These are phyloP conservation scores for Synergus itoensis DNA, from an alignment of 2,888 invertebrate genomes.

Conservation along the genomic window DNA sequence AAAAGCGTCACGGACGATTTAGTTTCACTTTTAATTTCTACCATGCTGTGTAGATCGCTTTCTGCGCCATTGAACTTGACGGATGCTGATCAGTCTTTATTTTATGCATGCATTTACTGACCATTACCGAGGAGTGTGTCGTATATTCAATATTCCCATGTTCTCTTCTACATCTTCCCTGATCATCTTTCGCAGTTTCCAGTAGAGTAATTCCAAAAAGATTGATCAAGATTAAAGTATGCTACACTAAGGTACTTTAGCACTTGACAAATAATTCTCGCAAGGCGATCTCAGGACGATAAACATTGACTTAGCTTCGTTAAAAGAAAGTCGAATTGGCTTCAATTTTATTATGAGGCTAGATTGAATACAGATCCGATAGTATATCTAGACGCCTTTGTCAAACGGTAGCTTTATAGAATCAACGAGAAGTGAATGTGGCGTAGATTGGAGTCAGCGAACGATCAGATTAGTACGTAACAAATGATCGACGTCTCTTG, in stretches of 20 bases:
- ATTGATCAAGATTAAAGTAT: not conserved
- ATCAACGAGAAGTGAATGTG: constrained; percentile 30
- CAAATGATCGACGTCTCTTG: constrained; percentile 39
- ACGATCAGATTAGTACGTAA: constrained; percentile 28
- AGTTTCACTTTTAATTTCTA: constrained; percentile 31
- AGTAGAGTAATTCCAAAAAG: constrained; percentile 4
- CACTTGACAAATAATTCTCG: not conserved
- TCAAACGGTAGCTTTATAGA: constrained; percentile 17
- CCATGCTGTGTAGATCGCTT: constrained; percentile 29
- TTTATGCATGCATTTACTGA: constrained; percentile 32
- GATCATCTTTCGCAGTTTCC: not conserved
- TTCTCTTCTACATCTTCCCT: not conserved
- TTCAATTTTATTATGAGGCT: not conserved
- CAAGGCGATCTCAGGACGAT: not conserved
- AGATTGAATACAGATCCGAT: too few species aligned
- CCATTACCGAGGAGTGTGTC: not conserved
- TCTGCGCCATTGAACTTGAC: constrained; percentile 38
- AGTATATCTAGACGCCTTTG: too few species aligned
- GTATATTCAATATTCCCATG: constrained; percentile 2
- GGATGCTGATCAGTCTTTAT: constrained; percentile 14
- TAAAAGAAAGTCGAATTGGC: constrained; percentile 1
- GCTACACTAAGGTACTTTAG: not conserved
- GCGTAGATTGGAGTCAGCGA: constrained; percentile 4
- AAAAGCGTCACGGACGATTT: constrained; percentile 27
- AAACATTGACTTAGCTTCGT: not conserved